A percentile compares a stretch with the other conserved stretches of the same genome.
phyloP scores from a whole-genome alignment of 2,888 invertebrate species.

The Drepana falcataria region DNA sequence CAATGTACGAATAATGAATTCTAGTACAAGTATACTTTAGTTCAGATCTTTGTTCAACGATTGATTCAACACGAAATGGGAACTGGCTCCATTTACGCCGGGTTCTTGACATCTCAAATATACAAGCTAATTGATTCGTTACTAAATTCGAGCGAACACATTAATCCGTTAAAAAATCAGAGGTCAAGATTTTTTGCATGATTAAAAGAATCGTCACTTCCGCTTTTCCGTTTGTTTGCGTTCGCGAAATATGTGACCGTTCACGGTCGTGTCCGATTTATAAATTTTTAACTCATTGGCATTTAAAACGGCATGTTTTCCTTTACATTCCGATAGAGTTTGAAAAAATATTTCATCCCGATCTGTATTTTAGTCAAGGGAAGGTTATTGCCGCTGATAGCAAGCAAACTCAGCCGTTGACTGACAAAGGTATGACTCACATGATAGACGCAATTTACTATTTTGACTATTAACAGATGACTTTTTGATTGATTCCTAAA shows the following conservation, averaged over 20 bases:
- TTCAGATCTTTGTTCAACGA: neutral
- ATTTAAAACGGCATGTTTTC: neutral
- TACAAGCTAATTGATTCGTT: neutral
- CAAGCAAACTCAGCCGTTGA: neutral
- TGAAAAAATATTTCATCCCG: constrained; percentile 14
- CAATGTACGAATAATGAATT: neutral
- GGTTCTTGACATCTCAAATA: neutral
- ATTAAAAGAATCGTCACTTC: constrained; percentile 5
- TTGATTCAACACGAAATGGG: neutral
- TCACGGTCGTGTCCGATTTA: neutral
- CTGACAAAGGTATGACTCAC: neutral
- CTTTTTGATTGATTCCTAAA: no score
- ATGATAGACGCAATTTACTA: neutral
- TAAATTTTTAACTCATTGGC: neutral
- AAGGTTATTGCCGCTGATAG: constrained; percentile 41
- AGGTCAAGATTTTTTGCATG: constrained; percentile 7
- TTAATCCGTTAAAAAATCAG: constrained; percentile 7
- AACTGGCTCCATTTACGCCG: neutral
- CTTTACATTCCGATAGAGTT: neutral
- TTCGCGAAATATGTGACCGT: constrained; percentile 2
- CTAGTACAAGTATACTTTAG: neutral
- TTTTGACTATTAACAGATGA: no score
- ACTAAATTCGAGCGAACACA: neutral
- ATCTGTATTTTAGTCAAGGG: constrained; percentile 44
- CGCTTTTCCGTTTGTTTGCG: constrained; percentile 1